These are phyloP conservation scores for Emys orbicularis DNA, from an alignment of 2,797 vertebrate species.

Conservation along the genomic window DNA sequence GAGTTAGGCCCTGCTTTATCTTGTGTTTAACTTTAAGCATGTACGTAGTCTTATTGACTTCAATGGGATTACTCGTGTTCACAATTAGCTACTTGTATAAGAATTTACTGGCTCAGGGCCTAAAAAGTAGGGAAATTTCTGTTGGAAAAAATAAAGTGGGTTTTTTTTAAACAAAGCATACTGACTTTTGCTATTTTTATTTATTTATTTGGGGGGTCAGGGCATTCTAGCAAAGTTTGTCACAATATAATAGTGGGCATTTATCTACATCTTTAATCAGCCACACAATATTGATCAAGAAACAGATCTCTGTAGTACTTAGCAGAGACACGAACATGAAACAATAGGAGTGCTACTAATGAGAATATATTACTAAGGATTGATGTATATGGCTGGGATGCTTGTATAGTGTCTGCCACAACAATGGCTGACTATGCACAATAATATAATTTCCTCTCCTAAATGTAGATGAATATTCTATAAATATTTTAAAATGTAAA, in stretches of 20 bases:
- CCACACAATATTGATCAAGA: background rate
- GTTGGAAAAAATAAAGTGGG: background rate
- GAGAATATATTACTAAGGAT: conserved; percentile 30
- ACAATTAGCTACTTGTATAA: background rate
- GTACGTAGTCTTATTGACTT: background rate
- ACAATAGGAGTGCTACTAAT: background rate
- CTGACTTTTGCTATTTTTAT: background rate
- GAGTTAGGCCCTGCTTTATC: background rate
- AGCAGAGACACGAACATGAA: conserved; percentile 28
- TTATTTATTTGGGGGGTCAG: background rate
- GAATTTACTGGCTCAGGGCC: background rate
- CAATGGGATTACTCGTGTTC: background rate
- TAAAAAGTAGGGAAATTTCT: background rate
- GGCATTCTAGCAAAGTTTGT: background rate
- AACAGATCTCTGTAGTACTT: conserved; percentile 17
- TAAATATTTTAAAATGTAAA: conserved; percentile 21
- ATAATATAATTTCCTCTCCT: background rate
- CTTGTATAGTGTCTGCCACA: background rate
- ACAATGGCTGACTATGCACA: background rate
- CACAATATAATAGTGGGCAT: background rate
- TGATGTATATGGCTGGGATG: background rate
- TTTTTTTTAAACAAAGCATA: background rate
- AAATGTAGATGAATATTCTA: conserved; percentile 13
- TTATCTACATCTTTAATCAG: background rate
- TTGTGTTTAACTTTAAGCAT: background rate